A percentile compares a stretch with the other conserved stretches of the same genome.
Evolutionary conservation across 2,113 vertebrate species (phyloP).

Genomic region (Garra rufa): DNA sequence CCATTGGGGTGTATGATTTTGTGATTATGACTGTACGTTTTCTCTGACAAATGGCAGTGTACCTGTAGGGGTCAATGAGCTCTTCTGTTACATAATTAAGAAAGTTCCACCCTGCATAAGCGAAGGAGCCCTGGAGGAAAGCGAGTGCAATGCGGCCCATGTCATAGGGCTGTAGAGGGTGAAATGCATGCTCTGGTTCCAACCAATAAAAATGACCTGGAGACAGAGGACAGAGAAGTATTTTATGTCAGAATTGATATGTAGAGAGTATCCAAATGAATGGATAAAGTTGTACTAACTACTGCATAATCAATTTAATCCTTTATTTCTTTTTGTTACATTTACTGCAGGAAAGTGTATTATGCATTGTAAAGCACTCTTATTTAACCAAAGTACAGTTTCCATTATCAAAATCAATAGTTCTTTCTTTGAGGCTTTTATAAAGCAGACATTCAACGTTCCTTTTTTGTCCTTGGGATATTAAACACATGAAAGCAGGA

Average conservation of each 20-base stretch:
- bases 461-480: neutral
- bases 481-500: constrained; percentile 9
- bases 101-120: constrained; percentile 87
- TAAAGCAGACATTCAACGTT: neutral
- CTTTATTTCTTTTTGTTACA: neutral
- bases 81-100: constrained; percentile 88
- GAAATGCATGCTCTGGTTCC: constrained; percentile 79
- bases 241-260: neutral
- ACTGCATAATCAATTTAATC: neutral
- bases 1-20: neutral
- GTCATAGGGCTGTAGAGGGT: constrained; percentile 75
- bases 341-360: neutral
- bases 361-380: neutral
- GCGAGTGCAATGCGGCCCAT: constrained; percentile 79
- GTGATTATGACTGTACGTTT: neutral
- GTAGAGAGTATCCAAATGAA: neutral
- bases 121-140: constrained; percentile 86
- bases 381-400: constrained; percentile 3
- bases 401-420: neutral
- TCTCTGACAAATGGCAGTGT: constrained; percentile 33
- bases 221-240: constrained; percentile 20
- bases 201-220: constrained; percentile 84
- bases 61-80: constrained; percentile 83
- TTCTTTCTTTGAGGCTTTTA: neutral
- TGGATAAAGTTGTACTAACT: neutral